Base-by-base conservation (phyloP, 2,113 vertebrate genomes). In the Pardalotus punctatus region DNA sequence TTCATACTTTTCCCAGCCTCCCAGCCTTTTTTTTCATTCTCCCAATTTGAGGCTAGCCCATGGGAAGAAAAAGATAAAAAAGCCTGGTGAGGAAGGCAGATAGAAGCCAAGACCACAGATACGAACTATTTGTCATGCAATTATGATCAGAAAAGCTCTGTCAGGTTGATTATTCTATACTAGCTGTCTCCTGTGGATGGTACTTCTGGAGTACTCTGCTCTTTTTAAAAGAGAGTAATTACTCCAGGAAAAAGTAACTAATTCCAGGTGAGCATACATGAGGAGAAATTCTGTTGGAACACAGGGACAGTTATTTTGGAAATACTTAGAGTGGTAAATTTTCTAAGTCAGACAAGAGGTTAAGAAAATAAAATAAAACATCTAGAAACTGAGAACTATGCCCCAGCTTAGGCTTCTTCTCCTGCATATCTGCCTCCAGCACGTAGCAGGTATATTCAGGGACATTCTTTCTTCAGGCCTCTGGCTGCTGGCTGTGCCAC, bases 401-500 rank as follows among this genome's bases (percentile, higher is more conserved):
- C 4, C 23, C 12, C 53, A 74, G 10, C 16, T 54, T n/a, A n/a
- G 12, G 7, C 42, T 28, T 54, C 40, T 79, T 53, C 54, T 81
- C 22, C 74, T 54, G 15, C 50, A 31, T 33, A 18, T 28, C 40
- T 48, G 23, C 38, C n/a, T 90, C 35, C 62, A 73, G 50, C 25
- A 58, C 11, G 22, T 35, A 56, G 25, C 50, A 80, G 42, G 20
- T 58, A 38, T 31, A 40, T 48, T 38, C 47, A 57, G 24, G 33
- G 29, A 35, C 50, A n/a, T 28, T 61, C 57, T 70, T 56, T 61
- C 48, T 86, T 57, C 53, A 42, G 54, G 45, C 40, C 31, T 33
- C 42, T 42, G 81, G 31, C 64, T 54, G 35, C 62, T 88, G 71
- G 29, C 81, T 96, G 67, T 77, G 79, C 67, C 64, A 86, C 92